Evolutionary conservation across 2,113 vertebrate genomes (phyloP).

Genomic region (Scomber scombrus): DNA sequence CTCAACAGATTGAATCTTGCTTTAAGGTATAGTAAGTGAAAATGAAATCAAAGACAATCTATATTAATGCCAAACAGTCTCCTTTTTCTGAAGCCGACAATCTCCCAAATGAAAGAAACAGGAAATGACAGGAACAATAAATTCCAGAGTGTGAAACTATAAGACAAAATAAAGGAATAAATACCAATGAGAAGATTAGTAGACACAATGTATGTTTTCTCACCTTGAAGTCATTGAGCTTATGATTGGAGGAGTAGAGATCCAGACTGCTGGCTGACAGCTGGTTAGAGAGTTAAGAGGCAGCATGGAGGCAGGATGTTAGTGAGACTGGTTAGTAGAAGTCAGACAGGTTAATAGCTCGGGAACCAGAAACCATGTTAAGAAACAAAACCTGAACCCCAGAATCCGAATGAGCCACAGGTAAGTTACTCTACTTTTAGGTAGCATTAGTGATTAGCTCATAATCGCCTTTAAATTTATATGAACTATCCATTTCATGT

Average conservation of each 20-base stretch:
- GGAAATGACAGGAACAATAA: neutral
- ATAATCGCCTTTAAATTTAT: neutral
- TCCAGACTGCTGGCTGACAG: slow-evolving; percentile 93
- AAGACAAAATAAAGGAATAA: neutral
- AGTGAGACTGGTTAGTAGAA: slow-evolving; percentile 28
- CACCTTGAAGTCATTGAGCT: slow-evolving; percentile 90
- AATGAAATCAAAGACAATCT: neutral
- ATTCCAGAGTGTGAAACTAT: neutral
- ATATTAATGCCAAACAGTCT: neutral
- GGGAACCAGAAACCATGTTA: neutral
- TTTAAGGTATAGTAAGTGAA: too few relatives aligned
- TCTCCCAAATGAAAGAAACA: neutral
- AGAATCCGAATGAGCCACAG: neutral
- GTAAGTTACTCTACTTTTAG: neutral
- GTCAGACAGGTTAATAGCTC: slow-evolving; percentile 2
- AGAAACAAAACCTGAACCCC: neutral
- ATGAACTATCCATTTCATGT: neutral
- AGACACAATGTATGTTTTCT: slow-evolving; percentile 42
- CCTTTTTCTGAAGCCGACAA: too few relatives aligned
- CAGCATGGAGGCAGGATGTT: slow-evolving; percentile 27
- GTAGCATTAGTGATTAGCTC: neutral
- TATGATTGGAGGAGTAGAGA: slow-evolving; percentile 83
- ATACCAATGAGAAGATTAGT: neutral
- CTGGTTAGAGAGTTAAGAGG: slow-evolving; percentile 78
- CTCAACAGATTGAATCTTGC: too few relatives aligned